Percentiles rank a stretch among this genome's conserved stretches.
Conservation (phyloP, 2,888 invertebrate species). For the Ormyrus thymus region DNA sequence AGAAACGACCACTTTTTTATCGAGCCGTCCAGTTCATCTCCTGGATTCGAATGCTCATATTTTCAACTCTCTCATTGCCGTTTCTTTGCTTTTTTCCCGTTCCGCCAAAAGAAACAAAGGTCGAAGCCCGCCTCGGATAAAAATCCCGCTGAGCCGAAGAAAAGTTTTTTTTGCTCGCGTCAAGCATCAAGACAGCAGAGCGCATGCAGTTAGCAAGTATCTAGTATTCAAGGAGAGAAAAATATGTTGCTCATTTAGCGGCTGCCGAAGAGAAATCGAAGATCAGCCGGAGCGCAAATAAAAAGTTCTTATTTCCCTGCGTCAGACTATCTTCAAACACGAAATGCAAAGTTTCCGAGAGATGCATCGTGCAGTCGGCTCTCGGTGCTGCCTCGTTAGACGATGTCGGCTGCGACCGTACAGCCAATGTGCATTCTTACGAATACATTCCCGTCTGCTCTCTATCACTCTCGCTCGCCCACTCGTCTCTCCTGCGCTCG, state of each 20-base stretch:
- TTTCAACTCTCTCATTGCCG: constrained; percentile 10
- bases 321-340: too few species aligned
- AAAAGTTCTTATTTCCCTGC: too few species aligned
- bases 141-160: not conserved
- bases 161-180: not conserved
- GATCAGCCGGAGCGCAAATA: too few species aligned
- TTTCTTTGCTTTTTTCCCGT: not conserved
- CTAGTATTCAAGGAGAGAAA: too few species aligned
- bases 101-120: constrained; percentile 12
- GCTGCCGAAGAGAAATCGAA: too few species aligned
- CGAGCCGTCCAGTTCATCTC: constrained; percentile 20
- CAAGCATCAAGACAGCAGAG: too few species aligned
- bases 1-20: constrained; percentile 12
- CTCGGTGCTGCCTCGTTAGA: constrained; percentile 67
- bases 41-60: constrained; percentile 33
- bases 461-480: constrained; percentile 46
- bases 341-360: too few species aligned
- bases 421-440: constrained; percentile 42
- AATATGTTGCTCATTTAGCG: too few species aligned
- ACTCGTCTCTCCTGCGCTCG: constrained; percentile 46
- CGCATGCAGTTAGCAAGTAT: too few species aligned
- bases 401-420: constrained; percentile 63
- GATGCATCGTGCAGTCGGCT: constrained; percentile 38
- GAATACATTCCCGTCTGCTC: constrained; percentile 20
- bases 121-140: constrained; percentile 20